Evolutionary conservation across 2,888 invertebrate genomes (phyloP), one percentile per base, ranked within the genome.

Genomic region (Dendrolimus houi): DNA sequence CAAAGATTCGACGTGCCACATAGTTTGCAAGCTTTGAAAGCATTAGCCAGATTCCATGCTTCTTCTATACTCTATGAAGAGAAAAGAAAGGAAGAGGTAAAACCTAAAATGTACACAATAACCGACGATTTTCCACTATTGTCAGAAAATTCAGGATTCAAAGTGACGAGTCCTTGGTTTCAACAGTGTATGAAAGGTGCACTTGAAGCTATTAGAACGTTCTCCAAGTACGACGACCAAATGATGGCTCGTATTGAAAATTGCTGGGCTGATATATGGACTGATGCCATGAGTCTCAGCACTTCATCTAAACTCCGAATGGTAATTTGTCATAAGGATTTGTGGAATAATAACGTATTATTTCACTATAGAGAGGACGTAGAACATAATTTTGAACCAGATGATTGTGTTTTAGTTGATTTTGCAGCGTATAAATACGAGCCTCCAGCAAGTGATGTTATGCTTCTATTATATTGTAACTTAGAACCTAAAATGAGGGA

Each of bases 361-460:
- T 93, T 93, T 65, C 85, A 79, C 62, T 91, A 90, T 58, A 68
- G 69, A 54, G 62, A 65, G 40, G 59, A 56, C 8, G 65, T 65
- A 55, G 62, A 79, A 2, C 9, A 12, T 47, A 12, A 47, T 47
- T 10, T 47, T 14, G 72, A 71, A 47, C 92, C 93, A 1, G 81
- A 92, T 2, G 90, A 92, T 41, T 94, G 94, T 64, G 72, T 93
- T 47, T 72, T 95, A 9, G 92, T 96, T 2, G 95, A 95, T 75
- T 95, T 93, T 69, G 95, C 95, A 78, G 85, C 94, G 56, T 82
- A 92, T 0, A 87, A 93, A 41, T 95, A 93, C 70, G 92, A 92
- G 13, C 94, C 95, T 0, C 93, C 94, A 0, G 92, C 93, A 17
- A 88, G 94, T 54, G 95, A 96, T 66, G 81, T 94, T 1, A 87